Evolutionary conservation across 1,140 invertebrate species (phyloP), one percentile per base, ranked within the genome.

Genomic region (Cataglyphis hispanica): DNA sequence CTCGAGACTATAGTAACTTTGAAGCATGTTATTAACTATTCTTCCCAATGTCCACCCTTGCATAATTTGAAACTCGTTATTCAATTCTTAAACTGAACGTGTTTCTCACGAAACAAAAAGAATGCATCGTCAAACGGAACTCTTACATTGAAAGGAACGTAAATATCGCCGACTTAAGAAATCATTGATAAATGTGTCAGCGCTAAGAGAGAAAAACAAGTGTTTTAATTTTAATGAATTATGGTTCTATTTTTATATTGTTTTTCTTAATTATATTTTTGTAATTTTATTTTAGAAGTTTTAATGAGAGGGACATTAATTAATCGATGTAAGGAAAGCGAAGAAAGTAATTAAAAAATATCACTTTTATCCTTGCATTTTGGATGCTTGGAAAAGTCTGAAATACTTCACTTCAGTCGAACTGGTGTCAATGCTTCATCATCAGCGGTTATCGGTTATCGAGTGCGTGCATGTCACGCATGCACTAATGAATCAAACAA

Each of bases 401-500:
- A 8, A 50, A 50, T 43, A 16, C 22, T 10, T 40, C 13, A 25
- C 5, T 74, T 88, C 40, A 81, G 58, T 66, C 53, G 58, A 34
- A 86, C 43, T 53, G 50, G 56, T 78, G 40, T 88, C 76, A 88
- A 86, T 76, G 80, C 70, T 72, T 60, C 69, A 86, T 86, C 75
- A 27, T 78, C 63, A n/a, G 5, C 53, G 66, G 25, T 83, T 86
- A 86, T 85, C 87, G 53, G 50, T 74, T 85, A 85, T 87, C 87
- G 53, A 1, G 53, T 61, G 19, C 40, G 22, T 50, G 7, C 31
- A 16, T 78, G 66, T 46, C 25, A 69, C 43, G 40, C 22, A 74
- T 46, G 10, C 16, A 46, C 31, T 1, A 27, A 60, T 43, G 50
- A 22, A 40, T 60, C 43, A 56, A 66, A 61, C 34, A 56, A 66